phyloP scores from a whole-genome alignment of 35 echinoderm and acorn worm genomes.

The Hemicentrotus pulcherrimus region DNA sequence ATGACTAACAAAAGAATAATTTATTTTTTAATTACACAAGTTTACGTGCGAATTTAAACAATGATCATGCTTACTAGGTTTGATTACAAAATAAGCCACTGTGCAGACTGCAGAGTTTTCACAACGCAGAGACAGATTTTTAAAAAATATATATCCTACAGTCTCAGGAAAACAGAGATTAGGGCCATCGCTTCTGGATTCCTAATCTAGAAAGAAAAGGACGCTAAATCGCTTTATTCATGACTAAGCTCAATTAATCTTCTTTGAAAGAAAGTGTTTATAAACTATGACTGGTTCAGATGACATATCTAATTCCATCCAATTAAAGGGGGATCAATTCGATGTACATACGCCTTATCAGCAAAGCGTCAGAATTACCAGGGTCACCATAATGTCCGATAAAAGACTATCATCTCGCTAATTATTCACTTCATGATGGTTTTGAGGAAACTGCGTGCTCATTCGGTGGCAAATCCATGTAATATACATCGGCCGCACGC shows the following conservation, averaged over 20 bases:
- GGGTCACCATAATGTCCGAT: background rate
- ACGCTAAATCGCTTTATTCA: background rate
- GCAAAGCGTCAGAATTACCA: background rate
- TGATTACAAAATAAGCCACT: background rate
- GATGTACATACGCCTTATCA: background rate
- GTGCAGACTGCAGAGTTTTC: background rate
- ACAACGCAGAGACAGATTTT: background rate
- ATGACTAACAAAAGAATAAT: background rate
- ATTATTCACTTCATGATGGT: background rate
- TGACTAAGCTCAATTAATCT: background rate
- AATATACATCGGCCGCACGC: too few relatives aligned
- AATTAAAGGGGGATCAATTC: background rate
- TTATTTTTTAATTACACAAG: background rate
- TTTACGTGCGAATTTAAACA: background rate
- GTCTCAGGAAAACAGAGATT: background rate
- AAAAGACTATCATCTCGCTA: background rate
- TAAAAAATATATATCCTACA: background rate
- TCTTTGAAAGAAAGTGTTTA: background rate
- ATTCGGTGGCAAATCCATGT: too few relatives aligned
- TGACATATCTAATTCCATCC: background rate
- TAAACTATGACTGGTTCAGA: background rate
- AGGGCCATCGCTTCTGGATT: background rate
- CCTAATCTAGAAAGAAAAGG: background rate
- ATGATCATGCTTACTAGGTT: background rate
- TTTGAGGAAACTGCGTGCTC: too few relatives aligned